phyloP scores from a whole-genome alignment of 2,797 vertebrate species.

The Hydrolagus colliei region DNA sequence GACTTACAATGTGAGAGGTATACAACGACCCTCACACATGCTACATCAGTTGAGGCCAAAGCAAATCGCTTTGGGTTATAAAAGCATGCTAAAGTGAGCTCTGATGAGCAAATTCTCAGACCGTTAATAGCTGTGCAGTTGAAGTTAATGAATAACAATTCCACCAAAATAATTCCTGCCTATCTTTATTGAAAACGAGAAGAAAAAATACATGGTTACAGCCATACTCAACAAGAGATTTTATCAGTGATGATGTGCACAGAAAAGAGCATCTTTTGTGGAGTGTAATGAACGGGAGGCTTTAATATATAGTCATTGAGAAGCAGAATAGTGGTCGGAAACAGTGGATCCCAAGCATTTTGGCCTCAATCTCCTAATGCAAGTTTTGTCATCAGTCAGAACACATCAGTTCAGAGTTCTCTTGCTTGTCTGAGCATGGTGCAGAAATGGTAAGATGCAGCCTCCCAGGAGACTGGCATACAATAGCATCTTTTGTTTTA shows the following conservation, averaged over 20 bases:
- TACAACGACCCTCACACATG: neutral
- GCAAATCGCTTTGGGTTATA: neutral
- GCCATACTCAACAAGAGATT: neutral
- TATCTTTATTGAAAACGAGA: neutral
- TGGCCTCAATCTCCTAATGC: constrained; percentile 59
- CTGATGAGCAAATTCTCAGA: constrained; percentile 1
- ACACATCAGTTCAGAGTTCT: constrained; percentile 58
- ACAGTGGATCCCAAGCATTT: constrained; percentile 51
- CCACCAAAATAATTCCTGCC: neutral
- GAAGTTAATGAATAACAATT: neutral
- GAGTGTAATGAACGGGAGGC: constrained; percentile 34
- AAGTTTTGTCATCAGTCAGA: constrained; percentile 64
- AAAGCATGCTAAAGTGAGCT: neutral
- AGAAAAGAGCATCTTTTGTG: neutral
- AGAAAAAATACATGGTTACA: neutral
- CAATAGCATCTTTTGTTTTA: constrained; percentile 54
- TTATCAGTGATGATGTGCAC: neutral
- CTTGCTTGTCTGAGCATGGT: constrained; percentile 63
- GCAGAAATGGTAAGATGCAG: constrained; percentile 54
- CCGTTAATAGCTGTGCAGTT: neutral
- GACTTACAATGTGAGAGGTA: neutral
- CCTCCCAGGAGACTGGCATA: constrained; percentile 54
- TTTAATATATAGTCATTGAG: constrained; percentile 59
- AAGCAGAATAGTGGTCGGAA: constrained; percentile 55
- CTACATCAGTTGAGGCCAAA: neutral